phyloP scores from a whole-genome alignment of 2,797 vertebrate species.

The Mionectes olivaceus region DNA sequence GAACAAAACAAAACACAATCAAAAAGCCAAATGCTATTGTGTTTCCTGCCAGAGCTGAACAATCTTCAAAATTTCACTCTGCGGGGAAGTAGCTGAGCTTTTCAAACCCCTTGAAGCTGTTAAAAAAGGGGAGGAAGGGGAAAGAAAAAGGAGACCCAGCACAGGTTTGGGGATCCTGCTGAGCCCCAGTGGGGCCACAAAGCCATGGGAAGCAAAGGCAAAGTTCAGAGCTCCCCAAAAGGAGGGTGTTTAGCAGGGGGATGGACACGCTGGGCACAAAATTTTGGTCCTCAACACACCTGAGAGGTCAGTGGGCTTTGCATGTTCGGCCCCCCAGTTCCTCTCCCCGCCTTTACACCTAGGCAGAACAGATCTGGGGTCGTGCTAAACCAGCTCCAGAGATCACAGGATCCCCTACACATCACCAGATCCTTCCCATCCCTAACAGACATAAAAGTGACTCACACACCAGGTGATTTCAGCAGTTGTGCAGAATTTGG shows the following conservation, averaged over 20 bases:
- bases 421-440: background rate
- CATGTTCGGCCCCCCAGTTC: background rate
- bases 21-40: conserved; percentile 19
- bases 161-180: background rate
- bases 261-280: background rate
- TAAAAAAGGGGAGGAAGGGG: background rate
- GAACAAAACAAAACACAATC: conserved; percentile 22
- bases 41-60: conserved; percentile 12
- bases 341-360: background rate
- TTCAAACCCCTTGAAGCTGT: background rate
- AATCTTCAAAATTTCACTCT: background rate
- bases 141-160: background rate
- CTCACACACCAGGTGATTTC: conserved; percentile 66
- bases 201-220: background rate
- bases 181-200: background rate
- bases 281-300: background rate
- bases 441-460: conserved; percentile 51
- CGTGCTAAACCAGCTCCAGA: background rate
- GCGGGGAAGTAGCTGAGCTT: conserved; percentile 21
- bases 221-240: background rate
- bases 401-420: background rate
- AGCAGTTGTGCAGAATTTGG: conserved; percentile 46
- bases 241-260: background rate
- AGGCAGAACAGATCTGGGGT: background rate
- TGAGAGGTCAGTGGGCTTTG: background rate